Percentiles rank a stretch among this genome's conserved stretches.
Evolutionary conservation across 1,140 invertebrate species (phyloP).

Genomic region (Neuroterus valhalla): DNA sequence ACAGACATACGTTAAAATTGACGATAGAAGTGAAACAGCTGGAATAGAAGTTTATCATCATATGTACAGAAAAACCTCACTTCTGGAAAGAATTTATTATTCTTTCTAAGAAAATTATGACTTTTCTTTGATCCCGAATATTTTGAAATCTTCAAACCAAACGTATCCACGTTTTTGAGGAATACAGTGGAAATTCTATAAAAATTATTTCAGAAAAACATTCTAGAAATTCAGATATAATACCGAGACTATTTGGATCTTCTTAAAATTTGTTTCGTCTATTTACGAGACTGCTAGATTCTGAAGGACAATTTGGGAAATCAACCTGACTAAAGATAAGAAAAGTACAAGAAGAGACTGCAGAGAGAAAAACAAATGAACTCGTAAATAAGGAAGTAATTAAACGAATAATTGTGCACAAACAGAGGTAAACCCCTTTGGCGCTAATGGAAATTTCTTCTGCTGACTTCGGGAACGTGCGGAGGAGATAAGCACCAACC

Average conservation of each 20-base stretch:
- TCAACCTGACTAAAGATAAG: slow-evolving; percentile 27
- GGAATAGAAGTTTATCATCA: not conserved
- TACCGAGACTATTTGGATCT: slow-evolving; percentile 12
- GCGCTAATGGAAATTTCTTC: slow-evolving; percentile 59
- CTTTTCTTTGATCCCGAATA: not conserved
- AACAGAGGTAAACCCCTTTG: slow-evolving; percentile 42
- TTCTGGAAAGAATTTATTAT: not conserved
- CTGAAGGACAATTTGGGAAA: slow-evolving; percentile 41
- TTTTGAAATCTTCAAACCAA: too few species aligned
- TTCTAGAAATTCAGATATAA: too few species aligned
- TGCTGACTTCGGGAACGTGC: slow-evolving; percentile 36
- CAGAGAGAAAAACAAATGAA: slow-evolving; percentile 33
- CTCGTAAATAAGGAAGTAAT: slow-evolving; percentile 58
- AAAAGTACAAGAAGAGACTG: not conserved
- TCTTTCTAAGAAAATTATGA: not conserved
- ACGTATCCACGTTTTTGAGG: too few species aligned
- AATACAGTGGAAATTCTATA: too few species aligned
- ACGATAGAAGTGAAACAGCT: slow-evolving; percentile 19
- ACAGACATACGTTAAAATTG: slow-evolving; percentile 3
- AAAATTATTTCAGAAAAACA: too few species aligned
- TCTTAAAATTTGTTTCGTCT: not conserved
- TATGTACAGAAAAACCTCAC: not conserved
- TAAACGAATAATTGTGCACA: slow-evolving; percentile 57
- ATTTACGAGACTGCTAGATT: not conserved
- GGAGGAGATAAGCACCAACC: slow-evolving; percentile 49